Evolutionary conservation across 2,888 invertebrate genomes (phyloP).

Genomic region (Amphiduros pacificus): DNA sequence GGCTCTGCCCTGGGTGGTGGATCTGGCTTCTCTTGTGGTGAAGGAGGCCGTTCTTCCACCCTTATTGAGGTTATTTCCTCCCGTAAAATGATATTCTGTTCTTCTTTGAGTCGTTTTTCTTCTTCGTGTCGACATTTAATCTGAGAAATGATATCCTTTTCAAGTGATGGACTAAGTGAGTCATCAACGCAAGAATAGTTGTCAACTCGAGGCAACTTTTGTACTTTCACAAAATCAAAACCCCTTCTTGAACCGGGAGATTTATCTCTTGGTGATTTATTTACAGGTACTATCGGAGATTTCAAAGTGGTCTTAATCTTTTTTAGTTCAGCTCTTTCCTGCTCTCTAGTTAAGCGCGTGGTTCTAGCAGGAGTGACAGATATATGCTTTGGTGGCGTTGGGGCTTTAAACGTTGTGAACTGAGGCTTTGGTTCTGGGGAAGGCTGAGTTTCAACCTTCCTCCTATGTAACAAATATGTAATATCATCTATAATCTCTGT

Average conservation of each 20-base stretch:
- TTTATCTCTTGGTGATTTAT: conserved; percentile 9
- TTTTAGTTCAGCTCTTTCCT: conserved; percentile 22
- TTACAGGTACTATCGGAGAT: conserved; percentile 16
- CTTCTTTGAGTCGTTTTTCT: not conserved
- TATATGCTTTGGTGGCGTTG: no score
- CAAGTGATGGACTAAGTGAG: conserved; percentile 49
- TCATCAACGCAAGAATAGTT: conserved; percentile 58
- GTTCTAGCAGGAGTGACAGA: no score
- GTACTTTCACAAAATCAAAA: conserved; percentile 29
- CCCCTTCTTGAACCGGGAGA: conserved; percentile 20
- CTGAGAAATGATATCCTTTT: conserved; percentile 20
- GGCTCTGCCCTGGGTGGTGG: no score
- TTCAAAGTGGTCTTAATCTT: conserved; percentile 24
- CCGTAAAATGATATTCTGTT: no score
- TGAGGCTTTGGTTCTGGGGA: no score
- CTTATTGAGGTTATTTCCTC: not conserved
- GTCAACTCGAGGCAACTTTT: conserved; percentile 46
- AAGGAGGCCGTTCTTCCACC: conserved; percentile 1
- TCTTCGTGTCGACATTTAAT: not conserved
- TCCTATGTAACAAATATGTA: no score
- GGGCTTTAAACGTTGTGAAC: no score
- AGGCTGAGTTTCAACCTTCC: no score
- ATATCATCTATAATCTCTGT: no score
- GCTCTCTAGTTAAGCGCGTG: conserved; percentile 13
- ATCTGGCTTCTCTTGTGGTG: no score